phyloP scores from a whole-genome alignment of 2,888 invertebrate species.

The Nomada ruficornis region DNA sequence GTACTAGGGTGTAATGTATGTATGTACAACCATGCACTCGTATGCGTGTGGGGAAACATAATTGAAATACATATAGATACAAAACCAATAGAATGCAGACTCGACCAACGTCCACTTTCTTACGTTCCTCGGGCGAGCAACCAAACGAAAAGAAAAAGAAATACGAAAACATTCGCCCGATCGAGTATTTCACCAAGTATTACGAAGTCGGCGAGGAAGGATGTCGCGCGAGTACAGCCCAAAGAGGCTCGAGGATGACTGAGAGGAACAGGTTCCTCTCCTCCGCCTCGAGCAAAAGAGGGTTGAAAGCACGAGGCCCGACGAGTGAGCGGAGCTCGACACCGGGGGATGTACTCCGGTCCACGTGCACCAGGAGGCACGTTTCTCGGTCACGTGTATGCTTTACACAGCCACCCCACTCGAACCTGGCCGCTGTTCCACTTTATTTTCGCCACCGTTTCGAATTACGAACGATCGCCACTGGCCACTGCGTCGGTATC shows the following conservation, averaged over 20 bases:
- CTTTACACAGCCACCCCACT: slow-evolving; percentile 35
- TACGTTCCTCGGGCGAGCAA: slow-evolving; percentile 22
- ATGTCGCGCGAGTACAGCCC: slow-evolving; percentile 62
- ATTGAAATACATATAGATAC: too few relatives aligned
- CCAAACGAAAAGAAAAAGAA: background rate
- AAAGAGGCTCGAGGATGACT: slow-evolving; percentile 73
- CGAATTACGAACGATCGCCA: slow-evolving; percentile 17
- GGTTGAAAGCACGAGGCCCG: slow-evolving; percentile 71
- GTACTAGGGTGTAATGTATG: background rate
- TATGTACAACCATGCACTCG: background rate
- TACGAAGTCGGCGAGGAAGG: slow-evolving; percentile 20
- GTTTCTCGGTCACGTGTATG: slow-evolving; percentile 81
- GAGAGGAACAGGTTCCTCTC: slow-evolving; percentile 70
- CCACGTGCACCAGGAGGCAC: slow-evolving; percentile 83
- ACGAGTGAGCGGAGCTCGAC: slow-evolving; percentile 52
- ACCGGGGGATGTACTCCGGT: slow-evolving; percentile 62
- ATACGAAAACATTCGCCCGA: background rate
- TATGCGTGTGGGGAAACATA: background rate
- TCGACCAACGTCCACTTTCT: slow-evolving; percentile 9
- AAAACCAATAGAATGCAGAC: too few relatives aligned
- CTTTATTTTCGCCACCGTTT: slow-evolving; percentile 33
- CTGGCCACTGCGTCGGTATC: background rate
- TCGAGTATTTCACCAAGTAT: slow-evolving; percentile 12
- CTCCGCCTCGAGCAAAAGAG: slow-evolving; percentile 68
- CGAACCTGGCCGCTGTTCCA: slow-evolving; percentile 19